phyloP scores from a whole-genome alignment of 2,113 vertebrate genomes.

The Pipra filicauda region DNA sequence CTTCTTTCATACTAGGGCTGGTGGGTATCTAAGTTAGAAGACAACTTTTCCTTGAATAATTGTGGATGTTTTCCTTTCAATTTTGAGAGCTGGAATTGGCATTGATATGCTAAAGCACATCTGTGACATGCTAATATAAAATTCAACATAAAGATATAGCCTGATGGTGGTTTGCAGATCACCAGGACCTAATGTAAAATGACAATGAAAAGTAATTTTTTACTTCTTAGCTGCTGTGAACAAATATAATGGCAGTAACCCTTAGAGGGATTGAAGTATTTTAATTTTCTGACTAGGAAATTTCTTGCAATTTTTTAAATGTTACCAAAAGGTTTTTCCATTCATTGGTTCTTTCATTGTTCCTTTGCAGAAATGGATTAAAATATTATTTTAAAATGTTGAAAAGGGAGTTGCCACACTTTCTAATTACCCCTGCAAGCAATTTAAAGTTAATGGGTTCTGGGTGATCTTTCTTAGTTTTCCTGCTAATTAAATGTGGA shows the following conservation, averaged over 20 bases:
- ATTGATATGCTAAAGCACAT: not conserved
- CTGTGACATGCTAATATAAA: not conserved
- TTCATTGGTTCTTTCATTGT: not conserved
- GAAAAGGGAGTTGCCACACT: not conserved
- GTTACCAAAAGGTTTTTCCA: not conserved
- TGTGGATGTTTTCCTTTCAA: not conserved
- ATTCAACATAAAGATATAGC: not conserved
- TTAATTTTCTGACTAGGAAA: not conserved
- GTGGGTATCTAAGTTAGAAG: not conserved
- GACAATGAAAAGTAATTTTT: not conserved
- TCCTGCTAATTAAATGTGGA: conserved; percentile 23
- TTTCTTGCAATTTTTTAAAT: not conserved
- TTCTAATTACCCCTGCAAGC: conserved; percentile 40
- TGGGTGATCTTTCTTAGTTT: not conserved
- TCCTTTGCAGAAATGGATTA: not conserved
- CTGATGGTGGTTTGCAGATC: not conserved
- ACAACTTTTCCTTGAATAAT: not conserved
- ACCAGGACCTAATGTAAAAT: not conserved
- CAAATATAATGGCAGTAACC: not conserved
- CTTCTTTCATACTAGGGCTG: not conserved
- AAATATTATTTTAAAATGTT: conserved; percentile 22
- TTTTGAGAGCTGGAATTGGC: not conserved
- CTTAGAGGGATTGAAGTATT: not conserved
- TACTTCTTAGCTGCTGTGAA: not conserved
- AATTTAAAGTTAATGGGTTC: conserved; percentile 11